Percentiles rank a stretch among this genome's conserved stretches.
phyloP scores from a whole-genome alignment of 2,797 vertebrate genomes.

The Acipenser transmontanus region DNA sequence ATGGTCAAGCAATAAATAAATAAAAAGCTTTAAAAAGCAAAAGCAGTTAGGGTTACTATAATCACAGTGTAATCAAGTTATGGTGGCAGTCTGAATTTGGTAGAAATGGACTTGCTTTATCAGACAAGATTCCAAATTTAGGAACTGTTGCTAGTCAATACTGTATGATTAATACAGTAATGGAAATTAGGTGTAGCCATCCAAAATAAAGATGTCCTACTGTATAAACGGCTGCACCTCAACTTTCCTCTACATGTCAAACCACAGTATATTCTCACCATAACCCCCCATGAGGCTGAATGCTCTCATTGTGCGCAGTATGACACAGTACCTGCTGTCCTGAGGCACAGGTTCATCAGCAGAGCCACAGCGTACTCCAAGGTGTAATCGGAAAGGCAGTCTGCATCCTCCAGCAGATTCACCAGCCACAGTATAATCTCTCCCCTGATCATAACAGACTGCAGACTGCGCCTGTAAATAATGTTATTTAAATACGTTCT shows the following conservation, averaged over 20 bases:
- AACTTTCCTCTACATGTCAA: neutral
- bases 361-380: constrained; percentile 81
- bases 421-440: constrained; percentile 83
- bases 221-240: neutral
- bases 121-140: too few relatives aligned
- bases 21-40: neutral
- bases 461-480: constrained; percentile 69
- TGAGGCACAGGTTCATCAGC: constrained; percentile 91
- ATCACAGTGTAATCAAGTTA: too few relatives aligned
- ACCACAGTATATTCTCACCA: constrained; percentile 12
- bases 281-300: neutral
- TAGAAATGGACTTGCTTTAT: too few relatives aligned
- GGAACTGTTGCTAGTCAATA: too few relatives aligned
- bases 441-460: constrained; percentile 82
- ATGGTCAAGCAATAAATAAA: neutral
- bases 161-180: too few relatives aligned
- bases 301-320: too few relatives aligned
- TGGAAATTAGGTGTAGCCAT: neutral
- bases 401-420: constrained; percentile 76
- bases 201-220: neutral
- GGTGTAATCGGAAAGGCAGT: constrained; percentile 83
- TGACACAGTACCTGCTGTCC: constrained; percentile 68
- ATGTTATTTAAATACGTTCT: neutral
- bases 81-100: too few relatives aligned
- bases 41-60: neutral